Base-by-base conservation (phyloP, 2,797 vertebrate genomes). In the Nyctibius grandis region DNA sequence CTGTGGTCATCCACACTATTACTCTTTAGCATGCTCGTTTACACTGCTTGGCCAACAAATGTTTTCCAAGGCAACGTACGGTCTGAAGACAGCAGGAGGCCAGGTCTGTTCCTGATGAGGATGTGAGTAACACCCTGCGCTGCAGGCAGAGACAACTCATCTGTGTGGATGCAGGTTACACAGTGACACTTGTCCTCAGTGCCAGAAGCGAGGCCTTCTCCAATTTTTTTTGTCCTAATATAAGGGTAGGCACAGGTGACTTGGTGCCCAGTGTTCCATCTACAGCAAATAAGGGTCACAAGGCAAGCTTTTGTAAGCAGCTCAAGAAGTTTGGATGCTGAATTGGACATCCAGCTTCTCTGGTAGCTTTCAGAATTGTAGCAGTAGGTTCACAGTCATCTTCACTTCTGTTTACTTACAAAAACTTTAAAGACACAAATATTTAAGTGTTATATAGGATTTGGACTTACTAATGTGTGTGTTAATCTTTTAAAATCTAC, bases 331-430 rank as follows among this genome's bases (percentile, higher is more conserved):
- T 51, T 42, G 44, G 22, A 4, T 65, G 5, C 13, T 4, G 29
- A 34, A 11, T 0, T n/a, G n/a, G 44, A 15, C 29, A 36, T 47
- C 9, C 38, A 53, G 15, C 9, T 82, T 45, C 0, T 9, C 34
- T 61, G 22, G 8, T 23, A 45, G 29, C 28, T 80, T 80, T 29
- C 29, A 64, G 33, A 65, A 9, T 5, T 64, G 45, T 29, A 68
- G 42, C 40, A 4, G 3, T 28, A 34, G 4, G 9, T 33, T 68
- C 26, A 44, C 16, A 25, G 25, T 44, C 0, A 0, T 60, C 19
- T 67, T 47, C 16, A 1, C 10, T 88, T 54, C 44, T 60, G 7
- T 75, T 92, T 15, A 38, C 42, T 84, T 80, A 17, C 2, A 53
- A 4, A 48, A 87, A 40, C 47, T 67, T 74, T 5, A n/a, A 38